Conservation (phyloP, 1,140 invertebrate species). For the Cyclina sinensis region DNA sequence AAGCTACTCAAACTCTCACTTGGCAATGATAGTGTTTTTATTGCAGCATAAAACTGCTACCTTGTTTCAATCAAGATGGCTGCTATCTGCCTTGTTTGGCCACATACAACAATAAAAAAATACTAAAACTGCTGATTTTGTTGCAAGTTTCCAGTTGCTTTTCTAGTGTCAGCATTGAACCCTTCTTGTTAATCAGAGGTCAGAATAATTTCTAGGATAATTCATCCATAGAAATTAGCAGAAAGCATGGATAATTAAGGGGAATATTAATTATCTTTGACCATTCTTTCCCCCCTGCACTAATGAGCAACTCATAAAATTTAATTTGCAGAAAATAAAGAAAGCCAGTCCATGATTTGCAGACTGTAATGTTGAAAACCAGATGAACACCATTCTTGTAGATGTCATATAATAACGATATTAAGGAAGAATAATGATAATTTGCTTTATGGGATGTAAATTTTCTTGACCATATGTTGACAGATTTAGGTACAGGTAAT, state of each 20-base stretch:
- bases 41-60: slow-evolving; percentile 50
- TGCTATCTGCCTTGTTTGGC: slow-evolving; percentile 56
- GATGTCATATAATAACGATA: too few species aligned
- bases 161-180: slow-evolving; percentile 37
- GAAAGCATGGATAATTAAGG: slow-evolving; percentile 43
- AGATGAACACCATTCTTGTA: not conserved
- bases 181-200: slow-evolving; percentile 41
- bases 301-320: slow-evolving; percentile 57
- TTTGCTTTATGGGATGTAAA: not conserved
- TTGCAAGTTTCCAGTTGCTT: slow-evolving; percentile 24
- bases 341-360: slow-evolving; percentile 25
- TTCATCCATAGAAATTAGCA: slow-evolving; percentile 38
- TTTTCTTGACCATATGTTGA: slow-evolving; percentile 19
- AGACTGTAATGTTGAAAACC: not conserved
- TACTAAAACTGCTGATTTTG: slow-evolving; percentile 43
- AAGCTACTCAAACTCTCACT: slow-evolving; percentile 57
- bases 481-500: too few species aligned
- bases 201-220: slow-evolving; percentile 45
- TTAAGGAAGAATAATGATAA: not conserved
- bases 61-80: slow-evolving; percentile 56
- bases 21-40: slow-evolving; percentile 55
- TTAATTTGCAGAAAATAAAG: slow-evolving; percentile 67
- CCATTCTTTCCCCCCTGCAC: slow-evolving; percentile 33
- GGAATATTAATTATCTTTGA: slow-evolving; percentile 49
- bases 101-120: slow-evolving; percentile 55